Conservation (phyloP, 2,888 invertebrate genomes). For the Boloria euphrosyne region DNA sequence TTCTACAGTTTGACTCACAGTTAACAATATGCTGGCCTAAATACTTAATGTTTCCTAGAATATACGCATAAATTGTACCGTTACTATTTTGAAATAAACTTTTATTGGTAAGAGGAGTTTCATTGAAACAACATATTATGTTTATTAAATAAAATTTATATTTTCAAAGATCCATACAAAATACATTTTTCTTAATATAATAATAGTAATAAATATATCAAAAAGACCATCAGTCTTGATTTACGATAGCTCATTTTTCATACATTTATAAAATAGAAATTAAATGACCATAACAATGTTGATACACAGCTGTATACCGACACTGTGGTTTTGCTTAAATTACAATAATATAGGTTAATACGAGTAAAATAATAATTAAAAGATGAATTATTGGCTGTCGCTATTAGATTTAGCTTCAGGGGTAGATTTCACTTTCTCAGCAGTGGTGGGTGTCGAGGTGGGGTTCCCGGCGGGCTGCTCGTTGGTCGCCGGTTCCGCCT, state of each 20-base stretch:
- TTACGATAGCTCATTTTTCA: slow-evolving; percentile 36
- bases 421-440: slow-evolving; percentile 62
- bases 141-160: slow-evolving; percentile 28
- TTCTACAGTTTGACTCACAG: slow-evolving; percentile 8
- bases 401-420: slow-evolving; percentile 68
- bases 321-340: slow-evolving; percentile 53
- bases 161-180: slow-evolving; percentile 33
- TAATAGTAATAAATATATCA: slow-evolving; percentile 35
- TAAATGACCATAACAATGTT: slow-evolving; percentile 62
- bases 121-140: slow-evolving; percentile 26
- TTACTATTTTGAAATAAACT: slow-evolving; percentile 32
- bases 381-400: slow-evolving; percentile 46
- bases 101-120: slow-evolving; percentile 24
- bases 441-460: slow-evolving; percentile 60
- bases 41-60: slow-evolving; percentile 14
- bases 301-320: slow-evolving; percentile 58
- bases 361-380: slow-evolving; percentile 38
- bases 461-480: slow-evolving; percentile 51
- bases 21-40: slow-evolving; percentile 18
- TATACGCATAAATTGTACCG: slow-evolving; percentile 21
- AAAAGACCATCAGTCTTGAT: slow-evolving; percentile 43
- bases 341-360: slow-evolving; percentile 38
- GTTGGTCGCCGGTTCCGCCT: slow-evolving; percentile 37
- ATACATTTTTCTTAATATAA: slow-evolving; percentile 29
- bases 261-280: slow-evolving; percentile 50